phyloP scores from a whole-genome alignment of 1,140 invertebrate genomes.

The Neodiprion lecontei region DNA sequence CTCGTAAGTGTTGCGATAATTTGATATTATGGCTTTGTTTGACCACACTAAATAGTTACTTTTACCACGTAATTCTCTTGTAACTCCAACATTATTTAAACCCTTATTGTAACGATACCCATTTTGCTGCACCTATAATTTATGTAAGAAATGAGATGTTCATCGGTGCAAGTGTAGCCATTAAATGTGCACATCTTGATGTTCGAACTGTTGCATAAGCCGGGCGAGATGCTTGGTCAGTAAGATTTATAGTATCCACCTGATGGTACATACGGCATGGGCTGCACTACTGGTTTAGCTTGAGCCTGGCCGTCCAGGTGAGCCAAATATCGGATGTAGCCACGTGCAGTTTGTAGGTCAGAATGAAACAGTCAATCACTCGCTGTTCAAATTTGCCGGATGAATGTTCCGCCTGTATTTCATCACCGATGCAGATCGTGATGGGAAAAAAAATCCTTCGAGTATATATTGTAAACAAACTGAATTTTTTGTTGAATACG shows the following conservation, averaged over 20 bases:
- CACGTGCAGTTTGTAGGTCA: constrained; percentile 2
- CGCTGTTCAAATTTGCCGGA: background rate
- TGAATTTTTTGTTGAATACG: too few species aligned
- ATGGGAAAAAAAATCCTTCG: background rate
- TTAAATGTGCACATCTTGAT: background rate
- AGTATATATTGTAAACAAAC: too few species aligned
- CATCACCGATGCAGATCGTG: background rate
- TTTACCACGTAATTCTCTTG: too few species aligned
- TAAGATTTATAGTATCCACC: background rate
- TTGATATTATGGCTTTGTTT: too few species aligned
- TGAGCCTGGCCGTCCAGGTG: background rate
- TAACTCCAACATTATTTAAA: too few species aligned
- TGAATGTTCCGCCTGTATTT: background rate
- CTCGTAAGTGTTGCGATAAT: too few species aligned
- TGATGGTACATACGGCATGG: background rate
- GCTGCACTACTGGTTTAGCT: background rate
- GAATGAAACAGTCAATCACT: background rate
- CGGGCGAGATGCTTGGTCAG: background rate
- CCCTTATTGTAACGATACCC: too few species aligned
- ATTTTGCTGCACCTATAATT: too few species aligned
- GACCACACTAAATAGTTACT: too few species aligned
- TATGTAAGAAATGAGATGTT: too few species aligned
- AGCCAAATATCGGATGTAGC: background rate
- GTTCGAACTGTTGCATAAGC: background rate
- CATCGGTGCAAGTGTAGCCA: too few species aligned